Conservation (phyloP, 2,113 vertebrate species). For the Brachyhypopomus gauderio region DNA sequence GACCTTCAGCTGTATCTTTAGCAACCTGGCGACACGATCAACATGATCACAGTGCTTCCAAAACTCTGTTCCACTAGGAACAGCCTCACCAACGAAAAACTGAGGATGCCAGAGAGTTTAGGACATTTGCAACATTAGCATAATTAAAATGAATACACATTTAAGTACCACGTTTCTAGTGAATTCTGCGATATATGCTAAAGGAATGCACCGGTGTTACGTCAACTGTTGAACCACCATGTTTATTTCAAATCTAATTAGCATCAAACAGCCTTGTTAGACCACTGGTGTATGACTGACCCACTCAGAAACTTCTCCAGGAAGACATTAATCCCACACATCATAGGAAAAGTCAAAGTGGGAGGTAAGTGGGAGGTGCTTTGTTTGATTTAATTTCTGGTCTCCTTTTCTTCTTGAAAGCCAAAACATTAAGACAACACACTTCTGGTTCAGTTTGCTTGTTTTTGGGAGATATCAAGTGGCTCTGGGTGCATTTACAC, state of each 20-base stretch:
- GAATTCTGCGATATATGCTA: too few relatives aligned
- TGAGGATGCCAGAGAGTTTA: not conserved
- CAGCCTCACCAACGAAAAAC: not conserved
- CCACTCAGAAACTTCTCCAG: not conserved
- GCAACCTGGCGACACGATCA: constrained; percentile 37
- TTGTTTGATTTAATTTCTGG: not conserved
- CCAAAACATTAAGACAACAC: not conserved
- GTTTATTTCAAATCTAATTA: not conserved
- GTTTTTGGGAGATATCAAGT: not conserved
- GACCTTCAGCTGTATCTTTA: constrained; percentile 52
- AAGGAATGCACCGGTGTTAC: not conserved
- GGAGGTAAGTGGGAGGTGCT: too few relatives aligned
- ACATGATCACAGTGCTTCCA: constrained; percentile 8
- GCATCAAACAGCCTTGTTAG: not conserved
- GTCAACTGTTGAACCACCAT: not conserved
- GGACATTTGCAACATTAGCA: not conserved
- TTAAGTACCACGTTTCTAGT: too few relatives aligned
- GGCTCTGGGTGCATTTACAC: not conserved
- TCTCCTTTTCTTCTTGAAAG: not conserved
- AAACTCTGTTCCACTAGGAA: not conserved
- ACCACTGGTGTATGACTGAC: not conserved
- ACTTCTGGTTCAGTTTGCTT: not conserved
- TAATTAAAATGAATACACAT: too few relatives aligned
- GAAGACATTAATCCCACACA: not conserved
- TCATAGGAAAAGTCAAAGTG: not conserved